Base-by-base conservation (phyloP, 2,888 invertebrate genomes). In the Drosophila ustulata region DNA sequence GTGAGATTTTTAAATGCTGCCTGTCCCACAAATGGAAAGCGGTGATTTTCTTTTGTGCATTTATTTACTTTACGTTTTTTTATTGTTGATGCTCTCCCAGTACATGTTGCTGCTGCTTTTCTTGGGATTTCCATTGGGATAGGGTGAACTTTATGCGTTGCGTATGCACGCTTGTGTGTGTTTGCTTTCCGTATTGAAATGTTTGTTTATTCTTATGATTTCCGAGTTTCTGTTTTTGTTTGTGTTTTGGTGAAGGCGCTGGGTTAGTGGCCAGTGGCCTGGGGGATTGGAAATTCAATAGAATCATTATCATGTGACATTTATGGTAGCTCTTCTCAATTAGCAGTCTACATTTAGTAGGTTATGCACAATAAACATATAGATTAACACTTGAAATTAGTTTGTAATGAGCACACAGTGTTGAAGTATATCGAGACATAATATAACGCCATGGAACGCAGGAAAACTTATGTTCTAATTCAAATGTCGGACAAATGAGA, bases 41-140 rank as follows among this genome's bases (percentile, higher is more conserved):
- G 77, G 66, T 68, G 65, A 77, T 68, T 63, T 68, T 73, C 85
- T 84, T 77, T 78, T 68, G 69, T 71, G 61, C 78, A 82, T 71
- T 71, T 84, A 75, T 79, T 84, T 82, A 78, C 70, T 66, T 75
- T 69, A 62, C 67, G 57, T 50, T 62, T 55, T 57, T 25, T 56
- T 58, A 41, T 41, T 75, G 32, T 41, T 71, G 3, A 41, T 46
- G 28, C 32, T 47, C 4, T 51, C 52, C 37, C 6, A 37, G 47
- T n/a, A 25, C 5, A 28, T 46, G 26, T 47, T 56, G 50, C 23
- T 43, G 37, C 6, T 34, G 23, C 28, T 55, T 66, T 47, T 49
- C 58, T 30, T 57, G 63, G 49, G 9, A 58, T 11, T 58, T 46
- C 39, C 34, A 64, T 65, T 74, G 80, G 49, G 67, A 52, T 69